Evolutionary conservation across 92 coral and sea anemone genomes (phyloP), one percentile per base, ranked within the genome.

Genomic region (Parazoanthus swiftii): DNA sequence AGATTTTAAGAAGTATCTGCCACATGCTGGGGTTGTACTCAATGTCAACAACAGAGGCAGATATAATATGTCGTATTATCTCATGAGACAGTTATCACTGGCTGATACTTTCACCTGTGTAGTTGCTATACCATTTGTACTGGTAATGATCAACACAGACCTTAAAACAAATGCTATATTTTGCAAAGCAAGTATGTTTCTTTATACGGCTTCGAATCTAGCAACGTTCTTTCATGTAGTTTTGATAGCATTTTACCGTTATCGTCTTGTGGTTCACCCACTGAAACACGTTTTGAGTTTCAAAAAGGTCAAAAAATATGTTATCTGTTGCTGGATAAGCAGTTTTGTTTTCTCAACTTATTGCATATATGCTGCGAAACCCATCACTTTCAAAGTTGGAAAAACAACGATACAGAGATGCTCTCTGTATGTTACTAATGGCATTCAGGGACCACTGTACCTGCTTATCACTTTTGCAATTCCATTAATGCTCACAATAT

Each of bases 61-160:
- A 1, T 83, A 83, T 42, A 83, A 83, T 38, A 83, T 83, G 86
- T 83, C 86, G 13, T 83, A 83, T 70, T 83, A 83, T 33, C 70
- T 83, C 23, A 83, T 83, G 11, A 70, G 58, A 20, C 77, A 83
- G 65, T 48, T 83, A 9, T 83, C 86, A 3, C n/a, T 83, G 1
- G 86, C 86, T 67, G 86, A 83, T 33, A 67, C 25, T 5, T 14
- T 35, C 9, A 26, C 77, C 38, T 83, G 86, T 83, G 7, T 48
- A 5, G 46, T 83, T 10, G 7, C 86, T 7, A 67, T 25, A 14
- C 67, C 86, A 4, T 67, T 26, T 68, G 1, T 48, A 68, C 10
- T 83, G 1, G 9, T 81, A 10, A 14, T 74, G 43, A 3, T 11
- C 16, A 42, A 25, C 11, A 83, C 65, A 1, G n/a, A 18, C 10